Base-by-base conservation (phyloP, 2,113 vertebrate genomes). In the Prolemur simus region DNA sequence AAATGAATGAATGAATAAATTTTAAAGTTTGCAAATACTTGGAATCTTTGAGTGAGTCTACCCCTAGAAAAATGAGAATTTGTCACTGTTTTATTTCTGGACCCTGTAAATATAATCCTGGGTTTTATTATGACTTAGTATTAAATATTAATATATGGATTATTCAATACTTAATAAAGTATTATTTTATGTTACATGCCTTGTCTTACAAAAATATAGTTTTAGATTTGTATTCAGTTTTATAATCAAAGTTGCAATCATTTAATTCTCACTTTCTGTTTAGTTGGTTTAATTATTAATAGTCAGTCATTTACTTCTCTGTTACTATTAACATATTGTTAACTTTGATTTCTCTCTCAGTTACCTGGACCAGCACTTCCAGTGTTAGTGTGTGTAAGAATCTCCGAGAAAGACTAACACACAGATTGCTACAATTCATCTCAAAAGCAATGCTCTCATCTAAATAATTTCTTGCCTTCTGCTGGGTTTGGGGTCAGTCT, bases 21-120 rank as follows among this genome's bases (percentile, higher is more conserved):
- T 54, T 83, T 74, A 68, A 83, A 95, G n/a, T 6, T 63, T 92
- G 83, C 49, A 78, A 94, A 87, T 91, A 73, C 56, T 89, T 89
- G 23, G 27, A 92, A 64, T 60, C 5, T 6, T 39, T 87, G 13
- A 80, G 15, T 87, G 13, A 80, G 15, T 84, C 7, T 8, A 80
- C 17, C 7, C 3, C 1, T 63, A n/a, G 3, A 32, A 93, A 93
- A 94, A 63, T 73, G 29, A 87, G 34, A 4, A 92, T 90, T 84
- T 90, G n/a, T 90, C 34, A 76, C 1, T 60, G 0, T 60, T 92
- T 73, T 74, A 83, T 63, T 83, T 94, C 39, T 71, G 64, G 23
- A 32, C 3, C 37, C 49, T 78, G 15, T 83, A 93, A 90, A 74
- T 76, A 74, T 92, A 8, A 95, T 78, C 20, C 68, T 60, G 17